phyloP scores from a whole-genome alignment of 1,140 invertebrate species.

The Drosophila ercepeae region DNA sequence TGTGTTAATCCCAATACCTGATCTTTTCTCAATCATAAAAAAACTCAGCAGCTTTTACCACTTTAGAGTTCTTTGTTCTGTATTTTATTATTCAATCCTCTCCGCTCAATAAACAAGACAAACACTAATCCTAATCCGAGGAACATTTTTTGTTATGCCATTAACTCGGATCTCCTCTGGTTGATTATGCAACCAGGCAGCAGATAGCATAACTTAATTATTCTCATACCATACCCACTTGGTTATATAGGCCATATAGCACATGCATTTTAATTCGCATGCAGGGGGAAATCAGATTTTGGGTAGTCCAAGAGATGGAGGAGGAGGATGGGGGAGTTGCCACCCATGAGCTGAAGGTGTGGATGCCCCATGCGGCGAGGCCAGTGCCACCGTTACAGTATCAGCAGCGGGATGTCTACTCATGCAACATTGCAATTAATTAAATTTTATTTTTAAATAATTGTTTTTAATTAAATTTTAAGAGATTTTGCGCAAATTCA shows the following conservation, averaged over 20 bases:
- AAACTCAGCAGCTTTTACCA: constrained; percentile 7
- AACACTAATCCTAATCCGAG: constrained; percentile 29
- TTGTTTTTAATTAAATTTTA: constrained; percentile 81
- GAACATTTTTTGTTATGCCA: constrained; percentile 21
- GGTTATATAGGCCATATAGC: constrained; percentile 41
- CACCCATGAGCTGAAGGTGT: constrained; percentile 66
- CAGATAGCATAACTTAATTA: constrained; percentile 48
- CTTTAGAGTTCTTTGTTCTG: constrained; percentile 17
- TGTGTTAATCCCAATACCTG: not conserved
- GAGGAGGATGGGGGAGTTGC: constrained; percentile 20
- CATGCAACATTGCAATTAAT: constrained; percentile 81
- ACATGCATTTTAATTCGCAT: constrained; percentile 47
- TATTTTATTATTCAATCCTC: constrained; percentile 26
- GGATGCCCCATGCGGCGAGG: constrained; percentile 65
- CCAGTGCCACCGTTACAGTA: constrained; percentile 76
- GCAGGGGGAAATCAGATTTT: not conserved
- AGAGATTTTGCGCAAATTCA: constrained; percentile 69
- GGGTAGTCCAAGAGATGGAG: not conserved
- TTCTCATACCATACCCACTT: constrained; percentile 11
- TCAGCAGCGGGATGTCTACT: constrained; percentile 65
- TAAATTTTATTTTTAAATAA: constrained; percentile 81
- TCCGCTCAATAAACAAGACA: constrained; percentile 21
- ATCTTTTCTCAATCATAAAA: constrained; percentile 3
- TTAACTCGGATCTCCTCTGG: constrained; percentile 11
- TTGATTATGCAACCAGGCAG: constrained; percentile 39